Conservation (phyloP, 2,113 vertebrate species). For the Procavia capensis region DNA sequence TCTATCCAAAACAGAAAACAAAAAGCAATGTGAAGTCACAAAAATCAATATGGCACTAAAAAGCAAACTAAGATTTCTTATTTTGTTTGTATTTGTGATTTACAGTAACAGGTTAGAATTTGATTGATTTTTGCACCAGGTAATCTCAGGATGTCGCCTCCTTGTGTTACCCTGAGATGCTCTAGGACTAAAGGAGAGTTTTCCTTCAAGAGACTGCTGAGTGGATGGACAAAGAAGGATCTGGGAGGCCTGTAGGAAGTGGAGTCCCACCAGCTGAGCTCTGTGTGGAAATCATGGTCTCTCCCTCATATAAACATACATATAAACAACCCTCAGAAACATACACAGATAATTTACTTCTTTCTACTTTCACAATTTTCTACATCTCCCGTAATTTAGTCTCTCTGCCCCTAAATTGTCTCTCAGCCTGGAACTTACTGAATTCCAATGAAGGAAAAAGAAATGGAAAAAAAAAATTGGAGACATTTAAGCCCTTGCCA, state of each 20-base stretch:
- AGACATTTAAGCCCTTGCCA: not conserved
- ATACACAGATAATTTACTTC: not conserved
- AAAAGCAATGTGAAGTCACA: not conserved
- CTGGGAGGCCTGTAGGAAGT: not conserved
- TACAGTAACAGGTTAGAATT: not conserved
- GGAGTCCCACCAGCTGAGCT: not conserved
- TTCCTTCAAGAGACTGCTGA: not conserved
- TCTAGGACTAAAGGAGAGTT: not conserved
- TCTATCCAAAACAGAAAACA: not conserved
- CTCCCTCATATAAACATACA: not conserved
- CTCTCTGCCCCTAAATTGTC: not conserved
- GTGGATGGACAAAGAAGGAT: not conserved
- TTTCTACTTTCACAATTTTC: constrained; percentile 6
- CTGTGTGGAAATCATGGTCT: not conserved
- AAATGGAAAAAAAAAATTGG: not conserved
- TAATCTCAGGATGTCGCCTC: not conserved
- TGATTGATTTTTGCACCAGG: not conserved
- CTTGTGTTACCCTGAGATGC: not conserved
- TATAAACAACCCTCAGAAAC: not conserved
- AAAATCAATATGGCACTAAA: not conserved
- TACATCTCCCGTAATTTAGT: not conserved
- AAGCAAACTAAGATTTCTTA: not conserved
- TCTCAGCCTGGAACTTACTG: not conserved
- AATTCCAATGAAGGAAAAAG: not conserved
- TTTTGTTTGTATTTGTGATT: not conserved